Conservation (phyloP, 2,888 invertebrate genomes). For the Diaprepes abbreviatus region DNA sequence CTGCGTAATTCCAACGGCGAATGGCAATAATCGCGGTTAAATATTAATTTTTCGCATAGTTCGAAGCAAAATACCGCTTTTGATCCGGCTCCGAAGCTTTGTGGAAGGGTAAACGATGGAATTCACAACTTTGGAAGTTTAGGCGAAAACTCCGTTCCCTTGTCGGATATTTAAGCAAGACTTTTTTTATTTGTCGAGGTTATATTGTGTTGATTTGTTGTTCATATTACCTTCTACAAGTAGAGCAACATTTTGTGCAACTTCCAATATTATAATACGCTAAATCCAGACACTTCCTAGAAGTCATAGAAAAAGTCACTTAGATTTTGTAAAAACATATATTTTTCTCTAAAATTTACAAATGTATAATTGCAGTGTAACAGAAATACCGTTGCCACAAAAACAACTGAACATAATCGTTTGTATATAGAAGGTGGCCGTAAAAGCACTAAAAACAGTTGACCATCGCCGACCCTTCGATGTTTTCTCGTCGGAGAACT, state of each 20-base stretch:
- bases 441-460: slow-evolving; percentile 44
- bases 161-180: background rate
- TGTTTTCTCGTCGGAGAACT: slow-evolving; percentile 56
- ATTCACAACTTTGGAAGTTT: slow-evolving; percentile 3
- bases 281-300: too few species aligned
- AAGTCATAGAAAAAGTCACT: too few species aligned
- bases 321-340: too few species aligned
- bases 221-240: too few species aligned
- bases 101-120: slow-evolving; percentile 41
- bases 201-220: too few species aligned
- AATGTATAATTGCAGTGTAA: too few species aligned
- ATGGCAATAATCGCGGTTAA: slow-evolving; percentile 56
- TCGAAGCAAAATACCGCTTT: slow-evolving; percentile 55
- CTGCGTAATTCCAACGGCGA: slow-evolving; percentile 48
- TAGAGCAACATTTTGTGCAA: too few species aligned
- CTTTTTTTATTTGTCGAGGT: too few species aligned
- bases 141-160: background rate
- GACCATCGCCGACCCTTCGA: slow-evolving; percentile 48
- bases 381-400: background rate
- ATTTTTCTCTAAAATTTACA: too few species aligned
- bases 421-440: slow-evolving; percentile 16
- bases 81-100: slow-evolving; percentile 38
- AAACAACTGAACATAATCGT: slow-evolving; percentile 5
- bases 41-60: slow-evolving; percentile 68
- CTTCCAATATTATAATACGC: too few species aligned